A percentile compares a stretch with the other conserved stretches of the same genome.
Evolutionary conservation across 35 echinoderm and acorn worm genomes (phyloP).

Genomic region (Nesometra sesokonis): DNA sequence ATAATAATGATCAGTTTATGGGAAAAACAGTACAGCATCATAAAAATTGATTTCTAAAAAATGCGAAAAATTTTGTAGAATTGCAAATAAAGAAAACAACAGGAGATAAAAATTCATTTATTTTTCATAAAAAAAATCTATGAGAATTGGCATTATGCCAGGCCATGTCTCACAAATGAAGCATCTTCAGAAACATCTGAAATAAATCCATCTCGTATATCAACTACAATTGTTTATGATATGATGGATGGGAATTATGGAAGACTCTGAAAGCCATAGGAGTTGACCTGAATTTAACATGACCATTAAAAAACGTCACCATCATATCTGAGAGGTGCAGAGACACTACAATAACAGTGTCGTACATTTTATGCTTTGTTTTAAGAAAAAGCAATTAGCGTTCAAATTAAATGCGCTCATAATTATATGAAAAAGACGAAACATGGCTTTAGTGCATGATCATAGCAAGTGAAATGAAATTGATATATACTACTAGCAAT

Average conservation of each 20-base stretch:
- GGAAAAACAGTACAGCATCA: neutral
- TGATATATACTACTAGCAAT: neutral
- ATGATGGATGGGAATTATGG: neutral
- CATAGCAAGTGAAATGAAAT: neutral
- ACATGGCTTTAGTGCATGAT: neutral
- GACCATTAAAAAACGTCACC: neutral
- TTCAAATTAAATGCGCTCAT: neutral
- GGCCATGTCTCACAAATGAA: too few species aligned
- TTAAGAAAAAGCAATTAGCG: neutral
- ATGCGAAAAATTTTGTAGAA: neutral
- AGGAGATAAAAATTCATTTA: neutral
- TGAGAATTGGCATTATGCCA: neutral
- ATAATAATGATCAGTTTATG: neutral
- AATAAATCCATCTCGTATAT: neutral
- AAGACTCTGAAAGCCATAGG: neutral
- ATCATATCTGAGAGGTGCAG: neutral
- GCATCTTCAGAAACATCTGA: neutral
- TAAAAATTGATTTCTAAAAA: neutral
- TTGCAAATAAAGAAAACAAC: neutral
- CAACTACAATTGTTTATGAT: neutral
- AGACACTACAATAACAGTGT: neutral
- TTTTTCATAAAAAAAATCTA: neutral
- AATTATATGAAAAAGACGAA: neutral
- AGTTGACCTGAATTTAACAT: neutral
- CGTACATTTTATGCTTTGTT: neutral